Base-by-base conservation (phyloP, 2,113 vertebrate species). In the Rhinichthys klamathensis region DNA sequence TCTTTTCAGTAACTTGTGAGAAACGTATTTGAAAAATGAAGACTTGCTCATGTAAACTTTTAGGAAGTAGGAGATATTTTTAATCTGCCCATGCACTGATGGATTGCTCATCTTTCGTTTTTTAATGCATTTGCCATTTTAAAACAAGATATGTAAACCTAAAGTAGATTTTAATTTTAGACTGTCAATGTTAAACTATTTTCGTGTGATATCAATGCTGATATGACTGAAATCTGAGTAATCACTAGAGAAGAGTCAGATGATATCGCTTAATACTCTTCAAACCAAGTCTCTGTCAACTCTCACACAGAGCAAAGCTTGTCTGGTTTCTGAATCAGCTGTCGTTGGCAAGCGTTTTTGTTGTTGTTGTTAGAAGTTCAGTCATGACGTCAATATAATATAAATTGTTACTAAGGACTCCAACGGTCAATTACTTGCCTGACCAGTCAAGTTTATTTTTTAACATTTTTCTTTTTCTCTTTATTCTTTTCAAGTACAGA, bases 311-410 rank as follows among this genome's bases (percentile, higher is more conserved):
- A 78, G 9, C 15, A 78, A 78, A 32, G 46, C 74, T 30, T 38
- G 75, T 78, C 27, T 78, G 51, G 46, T 35, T 58, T 78, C 75
- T 78, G 7, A 58, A 58, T 78, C 44, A 49, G 72, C 72, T 27
- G 30, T 76, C 11, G 0, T 76, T 54, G 25, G 12, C 73, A 76
- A 58, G 75, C 25, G 1, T 8, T 56, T 56, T 35, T 35, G 32
- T 46, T 46, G 60, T 46, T 74, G 46, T 73, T 49, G 41, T 78
- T 58, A 69, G 30, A 35, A 69, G 65, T 16, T 69, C 63, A 32
- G 63, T 32, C 30, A 7, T 69, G 65, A 69, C 30, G 65, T 69
- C 30, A 69, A 15, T 63, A 63, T 63, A 63, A 18, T 63, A 27
- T 63, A 63, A 32, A 32, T 67, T 18, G 58, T 12, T n/a, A 60